These are phyloP conservation scores for Thamnophis elegans DNA, from an alignment of 2,797 vertebrate genomes.

Conservation along the genomic window DNA sequence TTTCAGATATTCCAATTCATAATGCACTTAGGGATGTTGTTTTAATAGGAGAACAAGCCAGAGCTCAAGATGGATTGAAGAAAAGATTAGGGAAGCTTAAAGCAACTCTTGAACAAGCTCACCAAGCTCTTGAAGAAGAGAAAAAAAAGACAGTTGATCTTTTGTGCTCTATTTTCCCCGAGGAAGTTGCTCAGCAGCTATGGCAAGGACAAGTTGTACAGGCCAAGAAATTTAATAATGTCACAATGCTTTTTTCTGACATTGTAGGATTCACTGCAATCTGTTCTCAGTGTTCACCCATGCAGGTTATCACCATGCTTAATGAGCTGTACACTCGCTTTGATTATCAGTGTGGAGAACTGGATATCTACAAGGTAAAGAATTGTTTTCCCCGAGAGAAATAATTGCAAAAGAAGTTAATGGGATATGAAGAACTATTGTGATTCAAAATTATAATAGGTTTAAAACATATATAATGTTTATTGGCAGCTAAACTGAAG, in stretches of 20 bases:
- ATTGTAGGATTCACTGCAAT: slow-evolving; percentile 97
- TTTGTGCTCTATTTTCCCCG: slow-evolving; percentile 93
- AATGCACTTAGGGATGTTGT: slow-evolving; percentile 95
- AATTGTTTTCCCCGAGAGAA: slow-evolving; percentile 11
- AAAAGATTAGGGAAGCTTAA: slow-evolving; percentile 96
- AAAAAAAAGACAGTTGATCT: slow-evolving; percentile 97
- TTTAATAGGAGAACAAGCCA: slow-evolving; percentile 93
- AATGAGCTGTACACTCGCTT: slow-evolving; percentile 95
- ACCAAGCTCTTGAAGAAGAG: slow-evolving; percentile 95
- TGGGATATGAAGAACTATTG: slow-evolving; percentile 8
- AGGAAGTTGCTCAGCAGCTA: slow-evolving; percentile 92
- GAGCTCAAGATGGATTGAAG: slow-evolving; percentile 95
- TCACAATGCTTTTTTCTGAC: slow-evolving; percentile 98
- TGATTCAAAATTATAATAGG: slow-evolving; percentile 11
- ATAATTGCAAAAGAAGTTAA: background rate
- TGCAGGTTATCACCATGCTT: slow-evolving; percentile 99
- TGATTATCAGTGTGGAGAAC: slow-evolving; percentile 92
- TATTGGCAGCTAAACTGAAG: background rate
- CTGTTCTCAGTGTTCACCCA: slow-evolving; percentile 91
- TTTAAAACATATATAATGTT: background rate
- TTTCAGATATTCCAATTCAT: slow-evolving; percentile 97
- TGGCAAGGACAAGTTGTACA: slow-evolving; percentile 95
- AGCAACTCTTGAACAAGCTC: slow-evolving; percentile 90
- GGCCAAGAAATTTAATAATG: slow-evolving; percentile 92
- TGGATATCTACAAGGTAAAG: slow-evolving; percentile 95